phyloP scores from a whole-genome alignment of 2,113 vertebrate species.

The Microtus ochrogaster region DNA sequence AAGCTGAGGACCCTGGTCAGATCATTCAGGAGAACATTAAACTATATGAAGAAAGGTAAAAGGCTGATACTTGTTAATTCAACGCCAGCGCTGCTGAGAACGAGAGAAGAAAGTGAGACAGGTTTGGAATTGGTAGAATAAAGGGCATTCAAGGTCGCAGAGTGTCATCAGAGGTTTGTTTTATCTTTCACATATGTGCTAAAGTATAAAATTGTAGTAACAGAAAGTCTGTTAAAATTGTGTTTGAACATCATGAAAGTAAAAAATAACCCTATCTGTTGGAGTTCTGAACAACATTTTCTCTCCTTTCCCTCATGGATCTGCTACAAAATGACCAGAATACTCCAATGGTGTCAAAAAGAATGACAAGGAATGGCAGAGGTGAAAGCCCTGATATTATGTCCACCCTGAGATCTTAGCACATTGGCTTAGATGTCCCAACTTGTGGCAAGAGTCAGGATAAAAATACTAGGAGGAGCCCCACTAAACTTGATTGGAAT shows the following conservation, averaged over 20 bases:
- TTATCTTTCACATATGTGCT: background rate
- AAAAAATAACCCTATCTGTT: background rate
- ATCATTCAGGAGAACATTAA: background rate
- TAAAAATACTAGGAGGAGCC: background rate
- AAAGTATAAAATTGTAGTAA: background rate
- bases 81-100: background rate
- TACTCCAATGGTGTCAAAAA: background rate
- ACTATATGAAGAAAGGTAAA: background rate
- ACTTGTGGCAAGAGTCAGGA: background rate
- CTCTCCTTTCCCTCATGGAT: background rate
- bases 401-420: background rate
- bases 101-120: background rate
- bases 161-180: background rate
- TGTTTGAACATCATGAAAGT: background rate
- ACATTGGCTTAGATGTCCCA: background rate
- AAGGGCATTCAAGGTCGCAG: background rate
- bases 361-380: background rate
- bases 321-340: background rate
- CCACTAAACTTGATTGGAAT: background rate
- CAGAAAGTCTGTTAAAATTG: constrained; percentile 29
- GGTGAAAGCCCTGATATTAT: background rate
- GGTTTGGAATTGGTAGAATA: background rate
- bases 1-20: background rate
- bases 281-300: background rate
- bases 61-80: background rate